Percentiles rank a stretch among this genome's conserved stretches.
These are phyloP conservation scores for Limonius californicus DNA, from an alignment of 1,140 invertebrate genomes.

Conservation along the genomic window DNA sequence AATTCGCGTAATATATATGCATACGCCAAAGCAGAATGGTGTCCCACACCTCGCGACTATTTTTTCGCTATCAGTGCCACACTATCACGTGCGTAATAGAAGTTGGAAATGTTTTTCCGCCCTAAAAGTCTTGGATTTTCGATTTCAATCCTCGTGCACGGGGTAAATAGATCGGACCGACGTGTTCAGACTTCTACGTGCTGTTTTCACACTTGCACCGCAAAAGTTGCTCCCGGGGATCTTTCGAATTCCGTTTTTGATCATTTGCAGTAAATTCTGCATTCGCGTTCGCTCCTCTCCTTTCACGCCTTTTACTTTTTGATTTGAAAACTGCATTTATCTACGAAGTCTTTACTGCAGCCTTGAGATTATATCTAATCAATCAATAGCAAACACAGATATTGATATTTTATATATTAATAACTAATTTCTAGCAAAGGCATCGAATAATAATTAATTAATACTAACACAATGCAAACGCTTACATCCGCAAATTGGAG, in stretches of 20 bases:
- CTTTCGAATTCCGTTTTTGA: neutral
- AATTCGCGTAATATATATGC: slow-evolving; percentile 21
- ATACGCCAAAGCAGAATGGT: slow-evolving; percentile 4
- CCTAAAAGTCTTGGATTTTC: slow-evolving; percentile 25
- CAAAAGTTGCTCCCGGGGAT: slow-evolving; percentile 1
- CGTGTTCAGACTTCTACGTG: slow-evolving; percentile 22
- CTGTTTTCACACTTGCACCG: slow-evolving; percentile 9
- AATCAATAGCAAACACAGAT: too few relatives aligned
- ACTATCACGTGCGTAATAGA: slow-evolving; percentile 19
- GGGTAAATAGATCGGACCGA: slow-evolving; percentile 24
- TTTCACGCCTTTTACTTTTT: too few relatives aligned
- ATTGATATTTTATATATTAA: too few relatives aligned
- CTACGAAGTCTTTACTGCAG: too few relatives aligned
- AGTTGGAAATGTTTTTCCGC: slow-evolving; percentile 23
- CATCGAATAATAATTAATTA: too few relatives aligned
- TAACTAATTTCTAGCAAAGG: too few relatives aligned
- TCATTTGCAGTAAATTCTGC: neutral
- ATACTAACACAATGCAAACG: too few relatives aligned
- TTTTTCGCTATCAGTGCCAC: slow-evolving; percentile 23
- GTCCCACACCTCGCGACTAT: slow-evolving; percentile 18
- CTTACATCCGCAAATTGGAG: too few relatives aligned
- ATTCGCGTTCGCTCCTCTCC: too few relatives aligned
- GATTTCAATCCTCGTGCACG: slow-evolving; percentile 27
- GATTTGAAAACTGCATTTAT: too few relatives aligned
- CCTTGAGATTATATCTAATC: too few relatives aligned